Conservation (phyloP, 2,888 invertebrate species). For the Agrotis ipsilon region DNA sequence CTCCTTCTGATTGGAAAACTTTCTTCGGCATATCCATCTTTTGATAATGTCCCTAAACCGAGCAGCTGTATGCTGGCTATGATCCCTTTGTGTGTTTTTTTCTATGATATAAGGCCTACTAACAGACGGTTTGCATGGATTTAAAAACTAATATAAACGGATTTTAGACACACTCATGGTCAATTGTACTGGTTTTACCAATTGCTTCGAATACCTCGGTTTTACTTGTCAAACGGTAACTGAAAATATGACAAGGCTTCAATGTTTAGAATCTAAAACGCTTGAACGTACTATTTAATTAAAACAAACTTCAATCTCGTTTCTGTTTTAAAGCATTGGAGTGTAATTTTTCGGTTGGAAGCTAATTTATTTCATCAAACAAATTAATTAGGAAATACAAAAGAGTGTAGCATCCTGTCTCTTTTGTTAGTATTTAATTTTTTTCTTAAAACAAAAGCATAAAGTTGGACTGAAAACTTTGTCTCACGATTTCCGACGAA, state of each 20-base stretch:
- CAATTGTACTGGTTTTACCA: conserved; percentile 6
- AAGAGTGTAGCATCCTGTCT: not conserved
- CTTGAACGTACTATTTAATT: no score
- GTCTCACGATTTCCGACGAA: conserved; percentile 10
- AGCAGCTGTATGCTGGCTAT: no score
- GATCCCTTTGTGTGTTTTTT: no score
- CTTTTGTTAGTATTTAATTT: not conserved
- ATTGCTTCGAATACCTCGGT: not conserved
- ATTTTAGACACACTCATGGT: not conserved
- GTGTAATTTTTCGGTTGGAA: no score
- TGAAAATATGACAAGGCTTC: conserved; percentile 10
- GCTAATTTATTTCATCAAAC: not conserved
- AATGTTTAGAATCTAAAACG: conserved; percentile 1
- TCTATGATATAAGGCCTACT: not conserved
- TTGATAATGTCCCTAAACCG: no score
- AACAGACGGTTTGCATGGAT: not conserved
- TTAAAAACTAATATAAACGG: not conserved
- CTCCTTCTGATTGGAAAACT: no score
- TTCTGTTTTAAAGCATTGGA: not conserved
- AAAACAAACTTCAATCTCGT: not conserved
- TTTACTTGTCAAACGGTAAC: conserved; percentile 8
- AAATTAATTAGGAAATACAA: conserved; percentile 1
- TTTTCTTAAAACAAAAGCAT: conserved; percentile 14
- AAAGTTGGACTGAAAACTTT: conserved; percentile 20
- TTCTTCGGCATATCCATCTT: no score